Evolutionary conservation across 2,888 invertebrate genomes (phyloP).

Genomic region (Leptinotarsa peninsularis): DNA sequence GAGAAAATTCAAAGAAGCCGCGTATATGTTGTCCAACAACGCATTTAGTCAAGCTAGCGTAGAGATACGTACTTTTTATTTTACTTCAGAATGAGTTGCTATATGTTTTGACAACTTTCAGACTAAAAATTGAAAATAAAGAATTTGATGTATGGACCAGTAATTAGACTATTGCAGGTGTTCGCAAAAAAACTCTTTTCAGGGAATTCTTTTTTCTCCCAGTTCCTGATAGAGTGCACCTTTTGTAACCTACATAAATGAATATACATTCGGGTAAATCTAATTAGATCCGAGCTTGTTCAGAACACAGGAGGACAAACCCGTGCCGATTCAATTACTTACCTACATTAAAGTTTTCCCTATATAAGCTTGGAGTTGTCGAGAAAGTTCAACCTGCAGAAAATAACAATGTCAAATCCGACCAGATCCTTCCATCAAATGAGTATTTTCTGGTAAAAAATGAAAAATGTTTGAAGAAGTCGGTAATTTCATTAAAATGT

Average conservation of each 20-base stretch:
- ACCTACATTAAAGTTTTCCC: slow-evolving; percentile 34
- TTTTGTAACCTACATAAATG: not conserved
- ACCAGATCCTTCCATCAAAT: slow-evolving; percentile 23
- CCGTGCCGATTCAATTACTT: slow-evolving; percentile 37
- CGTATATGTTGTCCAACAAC: too few species aligned
- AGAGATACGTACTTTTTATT: too few species aligned
- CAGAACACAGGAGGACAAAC: slow-evolving; percentile 15
- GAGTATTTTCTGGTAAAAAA: slow-evolving; percentile 14
- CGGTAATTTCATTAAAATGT: slow-evolving; percentile 22
- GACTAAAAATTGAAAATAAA: too few species aligned
- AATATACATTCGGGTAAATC: slow-evolving; percentile 21
- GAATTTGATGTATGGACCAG: too few species aligned
- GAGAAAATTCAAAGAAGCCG: too few species aligned
- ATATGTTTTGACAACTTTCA: too few species aligned
- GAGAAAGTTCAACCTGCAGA: slow-evolving; percentile 24
- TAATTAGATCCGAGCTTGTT: slow-evolving; percentile 26
- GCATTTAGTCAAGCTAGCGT: too few species aligned
- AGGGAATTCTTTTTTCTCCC: not conserved
- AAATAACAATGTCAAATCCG: slow-evolving; percentile 32
- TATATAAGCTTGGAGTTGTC: slow-evolving; percentile 10
- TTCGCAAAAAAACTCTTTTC: too few species aligned
- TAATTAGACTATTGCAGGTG: too few species aligned
- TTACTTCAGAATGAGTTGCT: too few species aligned
- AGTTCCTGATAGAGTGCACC: not conserved
- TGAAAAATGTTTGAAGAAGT: not conserved